These are phyloP conservation scores for Parapsyche elsis DNA, from an alignment of 1,140 invertebrate species.

Conservation along the genomic window DNA sequence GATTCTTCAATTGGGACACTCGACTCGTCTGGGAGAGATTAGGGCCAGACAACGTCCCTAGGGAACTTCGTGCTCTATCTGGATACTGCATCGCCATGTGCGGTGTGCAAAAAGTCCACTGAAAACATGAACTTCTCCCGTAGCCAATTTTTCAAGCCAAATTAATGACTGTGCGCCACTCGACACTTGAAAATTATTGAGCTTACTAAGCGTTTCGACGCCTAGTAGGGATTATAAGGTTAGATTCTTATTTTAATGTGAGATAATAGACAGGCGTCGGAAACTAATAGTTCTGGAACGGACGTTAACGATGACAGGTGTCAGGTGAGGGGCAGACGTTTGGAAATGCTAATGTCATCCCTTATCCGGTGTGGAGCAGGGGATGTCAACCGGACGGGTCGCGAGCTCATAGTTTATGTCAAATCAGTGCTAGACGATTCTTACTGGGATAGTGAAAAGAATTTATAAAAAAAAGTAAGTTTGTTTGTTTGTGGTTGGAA, in stretches of 20 bases:
- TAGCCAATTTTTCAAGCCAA: background rate
- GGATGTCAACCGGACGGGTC: no score
- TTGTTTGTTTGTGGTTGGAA: no score
- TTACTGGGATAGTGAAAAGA: no score
- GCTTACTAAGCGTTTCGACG: no score
- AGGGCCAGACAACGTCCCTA: conserved; percentile 6
- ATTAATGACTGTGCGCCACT: background rate
- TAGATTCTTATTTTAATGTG: no score
- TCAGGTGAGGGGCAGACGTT: conserved; percentile 8
- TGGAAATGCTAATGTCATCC: conserved; percentile 7
- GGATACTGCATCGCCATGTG: background rate
- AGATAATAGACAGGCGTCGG: background rate
- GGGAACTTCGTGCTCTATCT: conserved; percentile 23
- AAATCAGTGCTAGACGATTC: no score
- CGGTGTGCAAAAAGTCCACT: background rate
- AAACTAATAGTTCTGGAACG: conserved; percentile 6
- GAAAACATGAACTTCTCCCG: no score
- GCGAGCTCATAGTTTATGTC: no score
- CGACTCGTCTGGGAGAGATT: background rate
- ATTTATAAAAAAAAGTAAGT: no score
- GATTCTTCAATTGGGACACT: conserved; percentile 19
- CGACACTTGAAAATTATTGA: no score
- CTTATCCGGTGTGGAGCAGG: background rate
- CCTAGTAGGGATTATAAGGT: no score
- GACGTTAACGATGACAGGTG: conserved; percentile 21